Percentiles rank a stretch among this genome's conserved stretches.
phyloP scores from a whole-genome alignment of 1,140 invertebrate species.

The Drosophila athabasca region DNA sequence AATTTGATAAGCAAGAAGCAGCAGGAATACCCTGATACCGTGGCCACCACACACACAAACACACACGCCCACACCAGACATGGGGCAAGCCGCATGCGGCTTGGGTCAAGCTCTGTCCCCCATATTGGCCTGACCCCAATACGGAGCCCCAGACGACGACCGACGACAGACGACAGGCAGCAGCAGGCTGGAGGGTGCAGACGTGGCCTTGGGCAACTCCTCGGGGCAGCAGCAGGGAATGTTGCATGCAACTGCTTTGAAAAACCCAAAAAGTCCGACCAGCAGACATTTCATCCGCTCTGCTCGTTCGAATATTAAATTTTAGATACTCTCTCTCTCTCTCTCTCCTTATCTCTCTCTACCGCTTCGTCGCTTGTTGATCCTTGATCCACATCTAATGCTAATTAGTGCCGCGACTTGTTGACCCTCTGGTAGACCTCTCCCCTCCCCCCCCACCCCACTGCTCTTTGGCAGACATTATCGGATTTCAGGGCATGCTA shows the following conservation, averaged over 20 bases:
- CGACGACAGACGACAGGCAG: no score
- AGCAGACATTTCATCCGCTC: slow-evolving; percentile 32
- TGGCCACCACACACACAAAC: slow-evolving; percentile 15
- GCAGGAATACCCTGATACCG: not conserved
- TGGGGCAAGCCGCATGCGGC: no score
- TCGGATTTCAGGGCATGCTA: slow-evolving; percentile 40
- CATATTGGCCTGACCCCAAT: no score
- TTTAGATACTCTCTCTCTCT: slow-evolving; percentile 14
- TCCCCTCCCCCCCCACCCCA: no score
- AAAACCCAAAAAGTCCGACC: slow-evolving; percentile 19
- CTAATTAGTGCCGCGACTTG: slow-evolving; percentile 44
- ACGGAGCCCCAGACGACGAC: no score
- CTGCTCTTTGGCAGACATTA: slow-evolving; percentile 10
- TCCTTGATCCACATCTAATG: slow-evolving; percentile 50
- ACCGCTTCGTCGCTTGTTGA: slow-evolving; percentile 25
- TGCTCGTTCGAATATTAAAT: slow-evolving; percentile 35
- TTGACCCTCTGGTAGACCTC: slow-evolving; percentile 26
- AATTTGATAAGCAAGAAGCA: slow-evolving; percentile 54
- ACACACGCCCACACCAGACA: not conserved
- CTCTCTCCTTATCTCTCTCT: no score
- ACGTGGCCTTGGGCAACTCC: no score
- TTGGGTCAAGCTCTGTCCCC: no score
- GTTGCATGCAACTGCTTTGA: slow-evolving; percentile 23
- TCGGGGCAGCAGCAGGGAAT: no score
- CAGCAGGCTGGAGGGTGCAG: no score